Evolutionary conservation across 2,113 vertebrate species (phyloP).

Genomic region (Nothocercus julius): DNA sequence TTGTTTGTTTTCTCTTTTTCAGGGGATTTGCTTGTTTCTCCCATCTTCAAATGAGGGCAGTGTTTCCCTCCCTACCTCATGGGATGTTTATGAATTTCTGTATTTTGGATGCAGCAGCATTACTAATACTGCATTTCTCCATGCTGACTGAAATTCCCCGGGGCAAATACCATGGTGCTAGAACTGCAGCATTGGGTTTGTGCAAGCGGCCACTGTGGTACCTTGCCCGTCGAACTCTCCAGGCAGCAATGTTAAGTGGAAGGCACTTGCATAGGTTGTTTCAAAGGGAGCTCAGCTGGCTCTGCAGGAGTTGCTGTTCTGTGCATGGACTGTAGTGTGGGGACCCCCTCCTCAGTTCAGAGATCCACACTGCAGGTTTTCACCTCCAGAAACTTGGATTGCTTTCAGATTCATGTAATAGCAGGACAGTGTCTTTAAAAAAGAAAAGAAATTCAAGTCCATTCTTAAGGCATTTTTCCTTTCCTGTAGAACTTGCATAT

Average conservation of each 20-base stretch:
- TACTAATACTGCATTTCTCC: not conserved
- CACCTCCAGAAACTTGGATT: not conserved
- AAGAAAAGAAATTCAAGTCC: not conserved
- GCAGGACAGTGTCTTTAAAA: not conserved
- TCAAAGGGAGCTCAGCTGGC: not conserved
- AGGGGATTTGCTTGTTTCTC: not conserved
- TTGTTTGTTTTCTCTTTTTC: not conserved
- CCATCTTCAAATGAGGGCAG: not conserved
- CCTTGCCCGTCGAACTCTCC: accelerated
- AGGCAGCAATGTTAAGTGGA: accelerated
- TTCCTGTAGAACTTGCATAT: not conserved
- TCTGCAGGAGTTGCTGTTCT: not conserved
- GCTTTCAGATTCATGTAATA: not conserved
- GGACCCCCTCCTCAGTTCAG: not conserved
- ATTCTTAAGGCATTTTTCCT: not conserved
- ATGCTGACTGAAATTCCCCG: not conserved
- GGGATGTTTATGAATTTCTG: not conserved
- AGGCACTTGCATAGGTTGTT: not conserved
- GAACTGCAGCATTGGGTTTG: not conserved
- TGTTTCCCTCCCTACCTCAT: not conserved
- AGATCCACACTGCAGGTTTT: too few relatives aligned
- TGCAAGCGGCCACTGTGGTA: not conserved
- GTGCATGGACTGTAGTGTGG: accelerated
- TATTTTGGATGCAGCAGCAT: not conserved
- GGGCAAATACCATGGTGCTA: not conserved